These are phyloP conservation scores for Sturnira hondurensis DNA, from an alignment of 2,113 vertebrate genomes.

Conservation along the genomic window DNA sequence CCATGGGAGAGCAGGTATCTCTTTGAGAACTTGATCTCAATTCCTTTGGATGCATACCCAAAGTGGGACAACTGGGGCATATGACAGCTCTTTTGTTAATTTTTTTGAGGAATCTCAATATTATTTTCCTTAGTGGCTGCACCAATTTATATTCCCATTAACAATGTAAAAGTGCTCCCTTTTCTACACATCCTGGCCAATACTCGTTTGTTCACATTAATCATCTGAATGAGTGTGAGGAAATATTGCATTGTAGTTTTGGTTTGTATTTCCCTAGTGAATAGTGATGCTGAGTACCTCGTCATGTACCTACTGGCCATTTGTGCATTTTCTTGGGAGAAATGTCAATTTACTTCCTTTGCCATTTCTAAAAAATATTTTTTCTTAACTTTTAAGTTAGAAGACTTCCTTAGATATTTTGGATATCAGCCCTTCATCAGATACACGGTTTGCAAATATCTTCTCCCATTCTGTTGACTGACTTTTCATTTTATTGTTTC, in stretches of 20 bases:
- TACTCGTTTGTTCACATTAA: background rate
- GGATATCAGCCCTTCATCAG: background rate
- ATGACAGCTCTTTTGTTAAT: background rate
- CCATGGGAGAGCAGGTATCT: background rate
- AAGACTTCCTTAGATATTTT: background rate
- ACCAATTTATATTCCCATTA: background rate
- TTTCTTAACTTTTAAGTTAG: background rate
- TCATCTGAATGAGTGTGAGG: background rate
- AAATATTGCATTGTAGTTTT: background rate
- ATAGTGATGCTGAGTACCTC: too few species aligned
- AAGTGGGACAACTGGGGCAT: background rate
- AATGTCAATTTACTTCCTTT: background rate
- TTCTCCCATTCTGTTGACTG: background rate
- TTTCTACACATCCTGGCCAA: background rate
- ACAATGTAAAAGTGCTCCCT: background rate
- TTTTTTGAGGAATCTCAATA: background rate
- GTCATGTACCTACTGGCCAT: background rate
- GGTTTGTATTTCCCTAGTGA: background rate
- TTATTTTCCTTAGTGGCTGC: background rate
- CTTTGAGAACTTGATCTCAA: background rate
- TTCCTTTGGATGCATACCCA: background rate
- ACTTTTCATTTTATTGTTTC: background rate
- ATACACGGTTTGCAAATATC: background rate
- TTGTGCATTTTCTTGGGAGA: background rate
- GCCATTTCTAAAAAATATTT: background rate